phyloP scores from a whole-genome alignment of 1,140 invertebrate species.

The Dendroctonus valens region DNA sequence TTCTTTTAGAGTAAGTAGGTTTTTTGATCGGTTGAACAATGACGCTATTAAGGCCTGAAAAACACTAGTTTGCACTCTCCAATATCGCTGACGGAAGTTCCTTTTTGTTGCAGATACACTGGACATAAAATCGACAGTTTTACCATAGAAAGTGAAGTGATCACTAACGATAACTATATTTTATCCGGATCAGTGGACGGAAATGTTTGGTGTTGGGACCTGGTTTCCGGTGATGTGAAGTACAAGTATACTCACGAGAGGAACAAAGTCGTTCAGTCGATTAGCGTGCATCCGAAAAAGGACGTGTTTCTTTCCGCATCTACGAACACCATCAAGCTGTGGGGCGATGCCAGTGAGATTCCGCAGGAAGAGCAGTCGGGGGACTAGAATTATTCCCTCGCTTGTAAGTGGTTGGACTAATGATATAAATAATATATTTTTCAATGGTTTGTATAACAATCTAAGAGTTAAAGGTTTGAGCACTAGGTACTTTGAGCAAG shows the following conservation, averaged over 20 bases:
- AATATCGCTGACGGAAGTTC: too few relatives aligned
- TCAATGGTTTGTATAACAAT: too few relatives aligned
- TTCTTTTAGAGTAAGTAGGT: constrained; percentile 64
- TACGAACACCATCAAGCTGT: constrained; percentile 64
- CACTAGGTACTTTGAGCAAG: too few relatives aligned
- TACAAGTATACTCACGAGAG: constrained; percentile 52
- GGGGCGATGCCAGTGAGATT: constrained; percentile 30
- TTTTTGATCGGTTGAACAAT: neutral
- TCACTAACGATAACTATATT: constrained; percentile 77
- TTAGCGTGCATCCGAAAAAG: constrained; percentile 71
- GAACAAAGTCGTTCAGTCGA: constrained; percentile 61
- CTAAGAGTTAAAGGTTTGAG: too few relatives aligned
- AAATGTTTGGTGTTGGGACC: constrained; percentile 83
- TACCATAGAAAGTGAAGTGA: constrained; percentile 82
- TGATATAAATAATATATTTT: too few relatives aligned
- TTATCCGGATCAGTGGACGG: constrained; percentile 88
- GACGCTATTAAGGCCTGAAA: too few relatives aligned
- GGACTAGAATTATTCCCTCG: too few relatives aligned
- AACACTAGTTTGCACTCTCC: too few relatives aligned
- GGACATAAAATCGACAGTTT: constrained; percentile 80
- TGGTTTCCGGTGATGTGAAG: constrained; percentile 69
- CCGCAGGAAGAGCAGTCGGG: neutral
- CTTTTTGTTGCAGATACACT: constrained; percentile 58
- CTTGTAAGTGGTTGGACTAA: too few relatives aligned
- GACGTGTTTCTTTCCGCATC: constrained; percentile 66